Evolutionary conservation across 2,113 vertebrate genomes (phyloP).

Genomic region (Paramisgurnus dabryanus): DNA sequence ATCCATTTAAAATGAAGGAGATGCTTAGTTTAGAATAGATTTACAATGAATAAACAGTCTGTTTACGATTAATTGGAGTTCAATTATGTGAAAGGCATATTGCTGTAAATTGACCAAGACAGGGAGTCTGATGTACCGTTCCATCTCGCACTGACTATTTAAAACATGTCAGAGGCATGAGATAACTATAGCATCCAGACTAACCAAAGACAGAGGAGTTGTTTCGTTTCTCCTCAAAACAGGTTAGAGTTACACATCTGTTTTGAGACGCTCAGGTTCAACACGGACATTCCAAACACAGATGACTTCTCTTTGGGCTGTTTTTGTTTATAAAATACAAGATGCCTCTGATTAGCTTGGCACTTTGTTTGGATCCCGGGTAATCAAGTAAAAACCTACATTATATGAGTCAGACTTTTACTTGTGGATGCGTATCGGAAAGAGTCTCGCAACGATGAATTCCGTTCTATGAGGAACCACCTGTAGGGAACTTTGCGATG

Average conservation of each 20-base stretch:
- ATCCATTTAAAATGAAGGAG: slow-evolving; percentile 45
- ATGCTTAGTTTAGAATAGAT: slow-evolving; percentile 29
- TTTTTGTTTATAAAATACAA: slow-evolving; percentile 62
- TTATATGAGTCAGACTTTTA: slow-evolving; percentile 67
- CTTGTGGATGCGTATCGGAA: slow-evolving; percentile 30
- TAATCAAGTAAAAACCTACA: slow-evolving; percentile 62
- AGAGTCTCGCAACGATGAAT: slow-evolving; percentile 10
- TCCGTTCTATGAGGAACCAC: slow-evolving; percentile 28
- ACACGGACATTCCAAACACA: slow-evolving; percentile 58
- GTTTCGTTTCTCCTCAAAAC: slow-evolving; percentile 21
- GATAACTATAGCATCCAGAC: slow-evolving; percentile 28
- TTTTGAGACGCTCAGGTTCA: slow-evolving; percentile 41
- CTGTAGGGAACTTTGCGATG: slow-evolving; percentile 37
- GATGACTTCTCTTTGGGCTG: slow-evolving; percentile 63
- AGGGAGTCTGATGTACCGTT: slow-evolving; percentile 10
- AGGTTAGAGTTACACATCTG: slow-evolving; percentile 47
- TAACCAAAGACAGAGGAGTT: slow-evolving; percentile 47
- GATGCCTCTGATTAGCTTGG: slow-evolving; percentile 68
- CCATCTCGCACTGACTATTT: neutral
- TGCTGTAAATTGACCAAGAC: slow-evolving; percentile 40
- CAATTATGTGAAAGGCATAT: slow-evolving; percentile 35
- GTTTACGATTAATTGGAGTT: slow-evolving; percentile 48
- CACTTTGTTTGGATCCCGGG: slow-evolving; percentile 67
- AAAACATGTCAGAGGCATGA: slow-evolving; percentile 38
- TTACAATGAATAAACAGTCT: slow-evolving; percentile 47